Base-by-base conservation (phyloP, 2,797 vertebrate genomes). In the Artibeus lituratus region DNA sequence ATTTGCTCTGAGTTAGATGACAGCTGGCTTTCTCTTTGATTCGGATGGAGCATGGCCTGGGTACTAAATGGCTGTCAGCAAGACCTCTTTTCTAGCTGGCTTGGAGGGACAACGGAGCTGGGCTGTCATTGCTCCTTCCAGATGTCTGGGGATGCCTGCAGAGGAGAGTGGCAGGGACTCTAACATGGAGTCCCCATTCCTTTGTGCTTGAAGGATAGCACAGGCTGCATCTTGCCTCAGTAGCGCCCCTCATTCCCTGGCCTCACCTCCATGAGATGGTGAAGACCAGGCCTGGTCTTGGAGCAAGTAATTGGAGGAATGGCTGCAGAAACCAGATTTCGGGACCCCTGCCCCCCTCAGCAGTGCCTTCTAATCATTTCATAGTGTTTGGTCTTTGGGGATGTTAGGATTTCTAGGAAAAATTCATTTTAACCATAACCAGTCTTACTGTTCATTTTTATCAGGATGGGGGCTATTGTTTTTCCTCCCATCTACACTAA, bases 21-120 rank as follows among this genome's bases (percentile, higher is more conserved):
- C 94, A 97, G 95, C 95, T 97, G 0, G 26, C 10, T 86, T 83
- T 97, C 53, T 84, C 35, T 96, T 89, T 86, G 81, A 86, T 95
- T 96, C 47, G 81, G 84, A 77, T 83, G 88, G 91, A 89, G 90
- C 26, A 1, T 90, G 70, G 82, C 89, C 91, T 96, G 93, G 81
- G 53, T 90, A 81, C 95, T 94, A 96, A 98, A 95, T 37, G 72
- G 81, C 35, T 95, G 26, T 96, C 89, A 91, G 89, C 76, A 94
- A 97, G 97, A 84, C 12, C 90, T 96, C 85, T 77, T 97, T 97
- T 94, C 73, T 29, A 80, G 91, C 94, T 97, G 92, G 88, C 96
- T 96, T 55, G 59, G 90, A 94, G 97, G n/a, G 59, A 0, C 1
- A 70, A 82, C 12, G 76, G 95, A 96, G 97, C 80, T 73, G 37